Base-by-base conservation (phyloP, 2,888 invertebrate genomes). In the Patella ulyssiponensis region DNA sequence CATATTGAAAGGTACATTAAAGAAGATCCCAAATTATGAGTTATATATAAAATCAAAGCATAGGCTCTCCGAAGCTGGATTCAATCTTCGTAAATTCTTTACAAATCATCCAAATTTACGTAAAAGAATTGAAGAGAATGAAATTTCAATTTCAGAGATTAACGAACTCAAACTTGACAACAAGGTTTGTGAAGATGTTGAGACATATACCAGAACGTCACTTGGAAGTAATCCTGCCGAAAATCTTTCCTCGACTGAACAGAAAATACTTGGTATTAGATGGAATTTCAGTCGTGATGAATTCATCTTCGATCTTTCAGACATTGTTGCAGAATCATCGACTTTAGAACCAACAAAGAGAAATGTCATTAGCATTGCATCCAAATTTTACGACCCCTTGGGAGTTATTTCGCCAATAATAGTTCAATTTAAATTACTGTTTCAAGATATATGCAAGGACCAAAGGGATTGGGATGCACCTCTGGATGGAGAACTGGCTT, bases 281-380 rank as follows among this genome's bases (percentile, higher is more conserved):
- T 64, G 64, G 64, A 15, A 64, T 15, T 64, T 23, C 15, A 14
- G 4, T 23, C n/a, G 23, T 9, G 64, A 64, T 64, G 23, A 64
- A 64, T 64, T 64, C 3, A 20, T 64, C 20, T 64, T 64, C 23
- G 14, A 64, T 23, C 12, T 64, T 23, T 15, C 20, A 23, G 20
- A 64, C 20, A 64, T 64, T 23, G 64, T 23, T 14, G 20, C 64
- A 3, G 64, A 64, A 23, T 20, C 64, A 5, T 4, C 17, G 58
- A 64, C 20, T 11, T 14, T 64, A 23, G 64, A 64, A 64, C 64
- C 64, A 64, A 64, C 64, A 64, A 64, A 64, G 23, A 20, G 64
- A 23, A 64, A 64, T 23, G 64, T 64, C 23, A 64, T 64, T 23
- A 64, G 64, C 23, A 20, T 64, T 64, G 64, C 64, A 12, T 64